A percentile compares a stretch with the other conserved stretches of the same genome.
Evolutionary conservation across 2,113 vertebrate species (phyloP).

Genomic region (Apeltes quadracus): DNA sequence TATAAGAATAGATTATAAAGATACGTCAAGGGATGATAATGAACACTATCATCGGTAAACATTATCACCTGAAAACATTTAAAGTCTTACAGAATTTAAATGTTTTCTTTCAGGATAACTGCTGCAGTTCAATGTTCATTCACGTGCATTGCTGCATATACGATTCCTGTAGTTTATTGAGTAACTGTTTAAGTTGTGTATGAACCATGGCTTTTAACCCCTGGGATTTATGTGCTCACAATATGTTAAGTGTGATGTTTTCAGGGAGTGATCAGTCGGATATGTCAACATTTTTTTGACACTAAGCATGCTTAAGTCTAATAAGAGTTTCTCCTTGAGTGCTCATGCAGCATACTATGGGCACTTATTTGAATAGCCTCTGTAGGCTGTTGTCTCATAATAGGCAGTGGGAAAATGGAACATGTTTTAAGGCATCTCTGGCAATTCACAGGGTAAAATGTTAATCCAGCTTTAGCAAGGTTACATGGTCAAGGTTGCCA

Average conservation of each 20-base stretch:
- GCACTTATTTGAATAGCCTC: constrained; percentile 70
- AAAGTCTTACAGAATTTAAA: not conserved
- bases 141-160: not conserved
- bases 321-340: constrained; percentile 75
- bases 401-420: constrained; percentile 70
- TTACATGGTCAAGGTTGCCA: constrained; percentile 80
- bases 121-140: not conserved
- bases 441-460: constrained; percentile 75
- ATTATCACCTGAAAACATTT: not conserved
- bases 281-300: constrained; percentile 68
- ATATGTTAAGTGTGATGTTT: constrained; percentile 46
- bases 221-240: constrained; percentile 8
- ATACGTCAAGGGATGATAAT: not conserved
- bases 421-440: constrained; percentile 78
- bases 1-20: not conserved
- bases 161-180: not conserved
- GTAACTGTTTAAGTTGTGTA: constrained; percentile 3
- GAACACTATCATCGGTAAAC: not conserved
- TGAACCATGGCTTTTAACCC: constrained; percentile 12
- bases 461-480: constrained; percentile 80
- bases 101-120: not conserved
- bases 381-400: constrained; percentile 66
- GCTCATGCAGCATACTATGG: constrained; percentile 56
- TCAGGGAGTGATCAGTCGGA: constrained; percentile 53
- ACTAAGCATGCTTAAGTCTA: constrained; percentile 72